These are phyloP conservation scores for Columba janthina DNA, from an alignment of 2,113 vertebrate genomes.

Conservation along the genomic window DNA sequence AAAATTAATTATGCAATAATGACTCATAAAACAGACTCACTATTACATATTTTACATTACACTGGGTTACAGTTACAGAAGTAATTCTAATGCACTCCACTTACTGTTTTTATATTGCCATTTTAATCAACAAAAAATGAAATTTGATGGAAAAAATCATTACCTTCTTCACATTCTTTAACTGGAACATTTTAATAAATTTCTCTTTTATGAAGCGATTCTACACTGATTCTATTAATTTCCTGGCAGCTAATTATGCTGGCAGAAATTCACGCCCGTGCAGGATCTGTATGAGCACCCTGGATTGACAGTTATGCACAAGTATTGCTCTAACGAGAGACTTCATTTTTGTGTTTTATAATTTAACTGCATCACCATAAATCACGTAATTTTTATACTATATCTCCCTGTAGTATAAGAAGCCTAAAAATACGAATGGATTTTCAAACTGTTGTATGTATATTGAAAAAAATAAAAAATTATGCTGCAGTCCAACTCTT, in stretches of 20 bases:
- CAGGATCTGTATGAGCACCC: neutral
- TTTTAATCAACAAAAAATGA: neutral
- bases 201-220: neutral
- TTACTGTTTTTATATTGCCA: neutral
- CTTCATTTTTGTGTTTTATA: neutral
- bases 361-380: neutral
- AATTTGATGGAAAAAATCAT: neutral
- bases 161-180: neutral
- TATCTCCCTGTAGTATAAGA: neutral
- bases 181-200: neutral
- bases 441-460: neutral
- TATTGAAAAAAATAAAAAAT: neutral
- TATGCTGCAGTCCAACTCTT: neutral
- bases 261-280: neutral
- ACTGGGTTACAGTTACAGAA: neutral
- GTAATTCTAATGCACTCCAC: neutral
- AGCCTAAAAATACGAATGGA: neutral
- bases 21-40: neutral
- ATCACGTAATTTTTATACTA: neutral
- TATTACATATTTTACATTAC: neutral
- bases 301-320: neutral
- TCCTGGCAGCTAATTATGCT: neutral
- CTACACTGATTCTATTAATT: neutral
- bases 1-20: neutral
- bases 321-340: neutral